Base-by-base conservation (phyloP, 2,797 vertebrate genomes). In the Eleutherodactylus coqui region DNA sequence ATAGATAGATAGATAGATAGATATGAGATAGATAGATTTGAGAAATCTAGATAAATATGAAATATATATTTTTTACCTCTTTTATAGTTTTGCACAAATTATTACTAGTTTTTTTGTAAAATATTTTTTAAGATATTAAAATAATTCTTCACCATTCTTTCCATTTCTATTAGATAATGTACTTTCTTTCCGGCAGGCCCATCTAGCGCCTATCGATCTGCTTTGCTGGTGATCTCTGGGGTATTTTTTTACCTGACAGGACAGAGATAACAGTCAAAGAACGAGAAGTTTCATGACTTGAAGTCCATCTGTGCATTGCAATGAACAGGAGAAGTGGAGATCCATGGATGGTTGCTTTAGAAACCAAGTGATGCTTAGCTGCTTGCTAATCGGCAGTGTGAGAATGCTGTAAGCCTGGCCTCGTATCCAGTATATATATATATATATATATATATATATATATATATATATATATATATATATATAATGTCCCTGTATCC, bases 1-100 rank as follows among this genome's bases (percentile, higher is more conserved):
- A 58, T 58, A 58, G 53, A 58, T 60, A 60, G 55, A 62, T 62
- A 62, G n/a, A 62, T 62, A 21, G 27, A 62, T 62, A 62, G 58
- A 62, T 62, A 62, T 24, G 29, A 62, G 58, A 62, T 62, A 69
- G 64, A 69, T 69, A 69, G 62, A 67, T 67, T 19, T 53, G 43
- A 45, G 8, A 45, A 11, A 45, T 45, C 8, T 11, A 45, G 43
- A 45, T 1, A 45, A 45, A 45, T 45, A 45, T n/a, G n/a, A n/a
- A n/a, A n/a, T n/a, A n/a, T n/a, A n/a, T n/a, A n/a, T n/a, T n/a
- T n/a, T n/a, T n/a, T n/a, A n/a, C n/a, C n/a, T n/a, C n/a, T n/a
- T n/a, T n/a, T n/a, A n/a, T n/a, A n/a, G n/a, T n/a, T n/a, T n/a
- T n/a, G n/a, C n/a, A n/a, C n/a, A n/a, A n/a, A n/a, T n/a, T n/a